Evolutionary conservation across 2,888 invertebrate species (phyloP), one percentile per base, ranked within the genome.

Genomic region (Trimorus sp.): DNA sequence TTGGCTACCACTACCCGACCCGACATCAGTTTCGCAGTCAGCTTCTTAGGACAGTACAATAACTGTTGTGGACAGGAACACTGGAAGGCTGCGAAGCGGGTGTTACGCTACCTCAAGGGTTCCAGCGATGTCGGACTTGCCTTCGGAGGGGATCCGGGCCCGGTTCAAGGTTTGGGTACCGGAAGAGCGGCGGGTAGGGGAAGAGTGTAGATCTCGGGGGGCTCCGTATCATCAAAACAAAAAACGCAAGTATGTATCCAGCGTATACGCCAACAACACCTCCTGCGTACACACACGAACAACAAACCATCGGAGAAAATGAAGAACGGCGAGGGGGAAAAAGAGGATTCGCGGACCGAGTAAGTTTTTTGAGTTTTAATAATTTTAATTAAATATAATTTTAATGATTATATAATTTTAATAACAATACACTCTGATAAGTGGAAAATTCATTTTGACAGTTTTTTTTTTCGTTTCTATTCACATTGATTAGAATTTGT

Each of bases 201-300:
- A 54, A 36, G 2, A 26, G 26, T 26, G 26, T 3, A 26, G 26
- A 26, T 26, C 26, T n/a, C n/a, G n/a, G n/a, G n/a, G n/a, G n/a
- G n/a, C n/a, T n/a, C n/a, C n/a, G n/a, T n/a, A n/a, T n/a, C n/a
- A n/a, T n/a, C n/a, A n/a, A n/a, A n/a, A n/a, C n/a, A n/a, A n/a
- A n/a, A n/a, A n/a, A n/a, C n/a, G n/a, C n/a, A n/a, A n/a, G n/a
- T n/a, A n/a, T n/a, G n/a, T n/a, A n/a, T n/a, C n/a, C n/a, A n/a
- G n/a, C n/a, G n/a, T n/a, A n/a, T n/a, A n/a, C n/a, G n/a, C n/a
- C n/a, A n/a, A n/a, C n/a, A n/a, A n/a, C n/a, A n/a, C n/a, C n/a
- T n/a, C n/a, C n/a, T 91, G 85, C 89, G 91, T 65, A 87, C 88
- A 71, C 90, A 86, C 84, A 86, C 89, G 40, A 84, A 83, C 45